Evolutionary conservation across 2,888 invertebrate species (phyloP), one percentile per base, ranked within the genome.

Genomic region (Dicyrtoma fusca): DNA sequence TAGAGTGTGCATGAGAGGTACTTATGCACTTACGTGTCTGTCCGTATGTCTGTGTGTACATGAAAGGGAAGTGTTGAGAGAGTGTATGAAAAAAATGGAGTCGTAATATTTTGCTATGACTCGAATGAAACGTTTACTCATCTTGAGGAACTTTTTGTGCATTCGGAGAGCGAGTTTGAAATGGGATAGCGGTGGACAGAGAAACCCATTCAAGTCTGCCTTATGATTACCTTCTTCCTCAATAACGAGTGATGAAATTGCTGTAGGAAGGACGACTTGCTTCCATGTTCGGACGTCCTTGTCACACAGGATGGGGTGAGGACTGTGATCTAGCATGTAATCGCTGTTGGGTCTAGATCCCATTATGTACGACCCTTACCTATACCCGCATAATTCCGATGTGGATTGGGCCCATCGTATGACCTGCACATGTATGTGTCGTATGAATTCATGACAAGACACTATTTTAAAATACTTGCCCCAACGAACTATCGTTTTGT

Each of bases 221-320:
- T 79, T 80, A 80, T 80, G 80, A 80, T 80, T 78, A 79, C 79
- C 77, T 77, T 78, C 75, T 80, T 80, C 80, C 80, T 78, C 80
- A 79, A 80, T 80, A 79, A 79, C 78, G 76, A 75, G 76, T 75
- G 76, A 78, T 77, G 79, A 77, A 79, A 79, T 79, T 79, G 76
- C 76, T 76, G 78, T 75, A 75, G 71, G 71, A 76, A 76, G 78
- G 74, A 77, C 53, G 25, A 51, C 62, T 69, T 53, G 19, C 66
- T 53, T 34, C 69, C 26, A n/a, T 42, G 21, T 19, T 25, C 25
- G 23, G 57, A 57, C 57, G 23, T 69, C 53, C 49, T 51, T 66
- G 49, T n/a, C 49, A 21, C 55, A 55, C 55, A 3, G 23, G 23
- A 55, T 55, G 55, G 19, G 21, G 21, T 23, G 21, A 55, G 55